Percentiles rank a stretch among this genome's conserved stretches.
Conservation (phyloP, 2,797 vertebrate genomes). For the Lindbergichthys nudifrons region DNA sequence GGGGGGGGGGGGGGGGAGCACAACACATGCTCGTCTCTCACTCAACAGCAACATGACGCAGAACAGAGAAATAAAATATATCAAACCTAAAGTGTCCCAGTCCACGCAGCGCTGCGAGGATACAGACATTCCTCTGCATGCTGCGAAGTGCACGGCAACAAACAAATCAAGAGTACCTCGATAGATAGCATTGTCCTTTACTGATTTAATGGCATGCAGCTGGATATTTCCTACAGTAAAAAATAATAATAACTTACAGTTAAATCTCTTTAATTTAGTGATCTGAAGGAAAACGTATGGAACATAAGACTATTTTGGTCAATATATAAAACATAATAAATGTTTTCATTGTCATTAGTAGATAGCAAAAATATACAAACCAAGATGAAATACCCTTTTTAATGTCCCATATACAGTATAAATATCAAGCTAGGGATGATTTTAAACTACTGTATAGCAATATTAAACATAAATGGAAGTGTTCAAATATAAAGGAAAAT, state of each 20-base stretch:
- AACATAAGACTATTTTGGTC: constrained; percentile 77
- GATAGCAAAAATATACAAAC: constrained; percentile 96
- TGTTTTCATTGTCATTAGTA: constrained; percentile 82
- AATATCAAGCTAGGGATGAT: constrained; percentile 90
- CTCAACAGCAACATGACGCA: constrained; percentile 35
- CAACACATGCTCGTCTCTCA: constrained; percentile 39
- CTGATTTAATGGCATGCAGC: constrained; percentile 69
- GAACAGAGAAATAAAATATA: constrained; percentile 50
- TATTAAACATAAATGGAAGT: constrained; percentile 80
- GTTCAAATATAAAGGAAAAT: constrained; percentile 76
- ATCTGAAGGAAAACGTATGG: constrained; percentile 69
- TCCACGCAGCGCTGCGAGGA: constrained; percentile 18
- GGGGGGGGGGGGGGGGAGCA: constrained; percentile 34
- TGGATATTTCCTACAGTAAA: constrained; percentile 76
- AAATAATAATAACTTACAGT: constrained; percentile 83
- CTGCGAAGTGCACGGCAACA: constrained; percentile 48
- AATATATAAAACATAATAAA: constrained; percentile 79
- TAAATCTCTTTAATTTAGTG: constrained; percentile 79
- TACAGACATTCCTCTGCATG: constrained; percentile 12
- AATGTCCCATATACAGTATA: constrained; percentile 88
- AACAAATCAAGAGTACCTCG: constrained; percentile 62
- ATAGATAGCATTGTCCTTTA: constrained; percentile 44
- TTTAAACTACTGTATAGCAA: constrained; percentile 74
- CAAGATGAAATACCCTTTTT: constrained; percentile 88
- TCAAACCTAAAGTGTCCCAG: constrained; percentile 37